Conservation (phyloP, 2,797 vertebrate genomes). For the Cottoperca gobio region DNA sequence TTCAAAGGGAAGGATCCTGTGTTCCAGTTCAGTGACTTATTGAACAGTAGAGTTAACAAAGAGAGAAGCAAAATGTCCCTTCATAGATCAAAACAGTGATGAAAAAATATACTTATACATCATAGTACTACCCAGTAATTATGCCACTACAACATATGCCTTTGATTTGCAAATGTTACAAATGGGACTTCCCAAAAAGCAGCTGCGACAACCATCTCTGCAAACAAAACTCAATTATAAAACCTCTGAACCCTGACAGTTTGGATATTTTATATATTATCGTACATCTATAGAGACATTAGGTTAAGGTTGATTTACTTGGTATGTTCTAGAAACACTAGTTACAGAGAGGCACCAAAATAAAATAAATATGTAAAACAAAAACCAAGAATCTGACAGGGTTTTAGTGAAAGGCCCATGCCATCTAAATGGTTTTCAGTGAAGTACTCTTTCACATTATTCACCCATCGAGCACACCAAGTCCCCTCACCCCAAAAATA, state of each 20-base stretch:
- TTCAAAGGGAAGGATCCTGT: conserved; percentile 72
- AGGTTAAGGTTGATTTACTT: conserved; percentile 46
- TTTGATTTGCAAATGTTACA: conserved; percentile 55
- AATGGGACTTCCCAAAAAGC: conserved; percentile 34
- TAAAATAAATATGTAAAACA: conserved; percentile 68
- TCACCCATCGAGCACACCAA: conserved; percentile 69
- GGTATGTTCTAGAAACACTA: conserved; percentile 51
- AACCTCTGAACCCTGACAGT: conserved; percentile 50
- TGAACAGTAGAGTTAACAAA: conserved; percentile 54
- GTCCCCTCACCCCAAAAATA: conserved; percentile 60
- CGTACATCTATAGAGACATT: conserved; percentile 57
- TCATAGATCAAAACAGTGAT: conserved; percentile 73
- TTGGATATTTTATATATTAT: conserved; percentile 57
- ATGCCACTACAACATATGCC: conserved; percentile 58
- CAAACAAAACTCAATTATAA: conserved; percentile 38
- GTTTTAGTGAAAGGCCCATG: conserved; percentile 57
- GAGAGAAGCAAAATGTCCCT: conserved; percentile 58
- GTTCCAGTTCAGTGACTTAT: conserved; percentile 58
- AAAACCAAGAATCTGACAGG: conserved; percentile 54
- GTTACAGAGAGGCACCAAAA: conserved; percentile 74
- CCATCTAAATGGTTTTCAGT: conserved; percentile 49
- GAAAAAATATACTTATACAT: conserved; percentile 80
- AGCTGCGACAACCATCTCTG: conserved; percentile 30
- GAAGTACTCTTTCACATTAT: conserved; percentile 67
- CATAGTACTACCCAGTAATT: conserved; percentile 70